Evolutionary conservation across 2,113 vertebrate genomes (phyloP), one percentile per base, ranked within the genome.

Genomic region (Sceloporus tristichus): DNA sequence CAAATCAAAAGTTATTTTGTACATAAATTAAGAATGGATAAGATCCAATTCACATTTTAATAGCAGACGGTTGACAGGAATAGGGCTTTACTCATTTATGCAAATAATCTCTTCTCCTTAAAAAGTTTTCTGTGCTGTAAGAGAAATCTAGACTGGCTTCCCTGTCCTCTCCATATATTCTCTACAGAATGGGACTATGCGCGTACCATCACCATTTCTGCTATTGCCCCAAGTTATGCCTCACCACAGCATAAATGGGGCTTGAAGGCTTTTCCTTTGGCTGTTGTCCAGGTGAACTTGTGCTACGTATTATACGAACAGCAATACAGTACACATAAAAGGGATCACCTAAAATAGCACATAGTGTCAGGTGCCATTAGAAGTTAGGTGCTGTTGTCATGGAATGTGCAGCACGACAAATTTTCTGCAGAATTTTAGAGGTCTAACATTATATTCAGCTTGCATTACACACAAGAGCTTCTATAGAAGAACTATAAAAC

Each of bases 381-480:
- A 88, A 83, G 80, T 34, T 0, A 78, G 80, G 73, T 40, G 66
- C 79, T 73, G 59, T 59, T 59, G n/a, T 19, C 34, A 71, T 82
- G 34, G n/a, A 48, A 40, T 8, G 56, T 62, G 56, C 42, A n/a
- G 70, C 0, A 2, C 18, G 85, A 76, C 70, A 89, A 16, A 25
- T 29, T 9, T 3, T 34, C 3, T 71, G 81, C 66, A 86, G 84
- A 34, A 53, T 83, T 91, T 68, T 59, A 71, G 65, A 90, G 42
- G 74, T 77, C 81, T 87, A 90, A 21, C n/a, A 53, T 0, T 42
- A n/a, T 86, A 81, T 85, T 79, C 6, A 42, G 62, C 0, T 62
- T 74, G 54, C 21, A 18, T 13, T 71, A 73, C 79, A 65, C 56
- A 38, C 86, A 91, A 88, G 3, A 6, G 42, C 68, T 71, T 16